Evolutionary conservation across 2,888 invertebrate genomes (phyloP).

Genomic region (Himalopsyche kuldschensis): DNA sequence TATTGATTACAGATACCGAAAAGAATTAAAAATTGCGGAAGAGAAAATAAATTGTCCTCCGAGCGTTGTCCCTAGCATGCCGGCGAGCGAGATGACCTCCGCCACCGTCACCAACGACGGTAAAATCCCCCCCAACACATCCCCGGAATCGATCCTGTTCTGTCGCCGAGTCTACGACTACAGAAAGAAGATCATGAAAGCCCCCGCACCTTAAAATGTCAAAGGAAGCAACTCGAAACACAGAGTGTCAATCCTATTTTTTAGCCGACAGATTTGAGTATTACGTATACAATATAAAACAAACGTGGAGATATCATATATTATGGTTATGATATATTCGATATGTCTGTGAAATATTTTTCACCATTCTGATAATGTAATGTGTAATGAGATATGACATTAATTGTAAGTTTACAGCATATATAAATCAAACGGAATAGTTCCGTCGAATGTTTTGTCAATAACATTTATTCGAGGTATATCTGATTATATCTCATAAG

Average conservation of each 20-base stretch:
- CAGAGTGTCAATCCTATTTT: not conserved
- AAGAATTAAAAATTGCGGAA: constrained; percentile 75
- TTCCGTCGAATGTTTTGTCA: not conserved
- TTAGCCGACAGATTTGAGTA: not conserved
- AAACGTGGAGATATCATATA: not conserved
- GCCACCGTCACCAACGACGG: constrained; percentile 55
- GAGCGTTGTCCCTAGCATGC: constrained; percentile 73
- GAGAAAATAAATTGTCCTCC: constrained; percentile 71
- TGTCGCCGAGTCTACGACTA: constrained; percentile 95
- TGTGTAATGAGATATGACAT: not conserved
- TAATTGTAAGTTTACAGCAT: not conserved
- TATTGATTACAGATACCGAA: constrained; percentile 72
- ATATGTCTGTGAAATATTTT: not conserved
- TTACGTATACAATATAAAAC: not conserved
- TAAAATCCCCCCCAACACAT: constrained; percentile 69
- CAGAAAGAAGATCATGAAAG: constrained; percentile 68
- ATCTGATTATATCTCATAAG: not conserved
- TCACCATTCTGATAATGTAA: not conserved
- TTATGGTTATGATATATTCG: not conserved
- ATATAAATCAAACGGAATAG: not conserved
- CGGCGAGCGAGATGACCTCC: constrained; percentile 63
- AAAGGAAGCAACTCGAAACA: not conserved
- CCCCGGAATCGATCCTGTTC: constrained; percentile 87
- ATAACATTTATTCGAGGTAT: not conserved
- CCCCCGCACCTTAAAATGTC: constrained; percentile 11